Conservation (phyloP, 37 sponge, comb jelly and placozoan genomes). For the Axinella damicornis region DNA sequence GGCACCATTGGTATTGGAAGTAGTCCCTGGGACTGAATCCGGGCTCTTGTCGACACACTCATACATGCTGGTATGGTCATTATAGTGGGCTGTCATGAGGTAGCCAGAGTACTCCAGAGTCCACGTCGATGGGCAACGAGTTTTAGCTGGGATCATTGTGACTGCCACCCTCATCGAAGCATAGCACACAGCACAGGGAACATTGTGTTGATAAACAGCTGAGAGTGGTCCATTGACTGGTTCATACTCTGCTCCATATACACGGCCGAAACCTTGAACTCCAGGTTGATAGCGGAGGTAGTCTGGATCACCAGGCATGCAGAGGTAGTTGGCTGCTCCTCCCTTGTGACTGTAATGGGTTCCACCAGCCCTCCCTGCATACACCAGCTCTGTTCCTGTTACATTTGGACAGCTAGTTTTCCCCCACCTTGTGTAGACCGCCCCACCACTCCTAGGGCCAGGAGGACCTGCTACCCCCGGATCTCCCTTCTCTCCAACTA, state of each 20-base stretch:
- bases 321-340: slow-evolving; percentile 31
- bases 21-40: slow-evolving; percentile 26
- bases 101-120: slow-evolving; percentile 70
- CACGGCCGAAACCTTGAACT: slow-evolving; percentile 2
- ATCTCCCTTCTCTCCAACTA: background rate
- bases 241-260: slow-evolving; percentile 62
- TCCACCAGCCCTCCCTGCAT: slow-evolving; percentile 11
- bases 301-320: slow-evolving; percentile 38
- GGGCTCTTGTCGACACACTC: slow-evolving; percentile 67
- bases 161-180: slow-evolving; percentile 18
- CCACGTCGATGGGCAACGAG: slow-evolving; percentile 45
- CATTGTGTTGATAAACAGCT: slow-evolving; percentile 11
- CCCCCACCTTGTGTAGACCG: slow-evolving; percentile 29
- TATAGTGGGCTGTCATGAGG: slow-evolving; percentile 29
- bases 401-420: slow-evolving; percentile 18
- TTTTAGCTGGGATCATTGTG: slow-evolving; percentile 53
- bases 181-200: slow-evolving; percentile 72
- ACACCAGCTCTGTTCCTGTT: slow-evolving; percentile 14
- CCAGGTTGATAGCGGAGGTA: slow-evolving; percentile 33
- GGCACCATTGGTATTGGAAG: slow-evolving; percentile 32
- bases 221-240: slow-evolving; percentile 7
- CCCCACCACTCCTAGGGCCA: slow-evolving; percentile 33
- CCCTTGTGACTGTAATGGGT: slow-evolving; percentile 1
- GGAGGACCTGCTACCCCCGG: slow-evolving; percentile 3
- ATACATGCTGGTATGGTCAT: slow-evolving; percentile 5